Evolutionary conservation across 2,113 vertebrate species (phyloP).

Genomic region (Psophia crepitans): DNA sequence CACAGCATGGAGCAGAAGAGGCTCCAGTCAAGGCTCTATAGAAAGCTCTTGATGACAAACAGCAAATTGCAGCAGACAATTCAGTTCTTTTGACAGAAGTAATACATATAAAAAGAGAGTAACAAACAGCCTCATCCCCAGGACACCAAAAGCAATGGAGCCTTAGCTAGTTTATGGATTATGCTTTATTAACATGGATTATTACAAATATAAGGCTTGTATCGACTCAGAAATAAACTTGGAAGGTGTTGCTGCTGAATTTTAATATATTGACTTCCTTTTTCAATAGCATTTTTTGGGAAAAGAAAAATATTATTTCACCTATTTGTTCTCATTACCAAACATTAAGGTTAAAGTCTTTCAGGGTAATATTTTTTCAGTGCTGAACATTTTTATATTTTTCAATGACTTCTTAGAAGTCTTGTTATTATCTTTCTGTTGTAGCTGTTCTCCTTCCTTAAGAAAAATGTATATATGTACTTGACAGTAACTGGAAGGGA

Average conservation of each 20-base stretch:
- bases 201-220: not conserved
- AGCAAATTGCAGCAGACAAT: not conserved
- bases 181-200: not conserved
- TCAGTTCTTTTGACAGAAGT: constrained; percentile 28
- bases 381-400: not conserved
- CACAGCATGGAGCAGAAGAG: not conserved
- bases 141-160: not conserved
- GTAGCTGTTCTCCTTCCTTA: not conserved
- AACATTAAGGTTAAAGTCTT: not conserved
- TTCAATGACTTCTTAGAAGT: not conserved
- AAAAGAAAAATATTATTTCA: constrained; percentile 16
- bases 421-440: not conserved
- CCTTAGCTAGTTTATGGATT: not conserved
- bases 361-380: not conserved
- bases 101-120: not conserved
- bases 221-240: not conserved
- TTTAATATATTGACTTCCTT: constrained; percentile 16
- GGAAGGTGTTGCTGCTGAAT: not conserved
- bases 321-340: constrained; percentile 9
- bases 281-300: not conserved
- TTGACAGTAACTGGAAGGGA: not conserved
- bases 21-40: not conserved
- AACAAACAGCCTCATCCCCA: not conserved
- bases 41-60: not conserved
- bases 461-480: not conserved